A percentile compares a stretch with the other conserved stretches of the same genome.
Conservation (phyloP, 2,113 vertebrate species). For the Abramis brama region DNA sequence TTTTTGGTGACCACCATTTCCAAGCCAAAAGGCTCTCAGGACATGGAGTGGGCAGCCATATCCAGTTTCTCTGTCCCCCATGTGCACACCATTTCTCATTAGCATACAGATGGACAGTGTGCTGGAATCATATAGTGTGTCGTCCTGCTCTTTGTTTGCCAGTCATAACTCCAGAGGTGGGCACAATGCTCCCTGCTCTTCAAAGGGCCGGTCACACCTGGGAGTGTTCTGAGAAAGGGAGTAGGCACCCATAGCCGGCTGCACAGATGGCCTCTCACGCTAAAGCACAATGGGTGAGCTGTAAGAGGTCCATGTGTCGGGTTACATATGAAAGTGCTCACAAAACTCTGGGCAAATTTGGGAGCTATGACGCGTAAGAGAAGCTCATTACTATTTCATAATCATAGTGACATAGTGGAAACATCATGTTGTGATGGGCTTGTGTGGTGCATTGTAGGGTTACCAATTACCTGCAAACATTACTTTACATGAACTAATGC, state of each 20-base stretch:
- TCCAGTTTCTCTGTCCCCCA: constrained; percentile 47
- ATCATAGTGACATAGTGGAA: constrained; percentile 30
- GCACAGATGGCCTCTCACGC: constrained; percentile 69
- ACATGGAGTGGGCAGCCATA: constrained; percentile 46
- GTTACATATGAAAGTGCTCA: constrained; percentile 74
- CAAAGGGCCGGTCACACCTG: constrained; percentile 71
- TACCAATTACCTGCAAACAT: background rate
- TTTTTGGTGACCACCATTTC: constrained; percentile 22
- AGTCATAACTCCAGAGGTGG: constrained; percentile 62
- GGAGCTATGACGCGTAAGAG: constrained; percentile 4
- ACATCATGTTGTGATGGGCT: constrained; percentile 4
- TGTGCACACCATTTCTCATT: constrained; percentile 55
- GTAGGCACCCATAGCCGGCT: constrained; percentile 53
- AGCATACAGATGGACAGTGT: constrained; percentile 74
- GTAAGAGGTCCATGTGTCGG: constrained; percentile 67
- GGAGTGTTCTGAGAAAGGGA: constrained; percentile 69
- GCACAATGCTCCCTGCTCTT: constrained; percentile 55
- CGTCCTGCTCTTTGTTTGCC: constrained; percentile 48
- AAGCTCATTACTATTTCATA: constrained; percentile 54
- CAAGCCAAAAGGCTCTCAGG: constrained; percentile 23
- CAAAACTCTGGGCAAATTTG: constrained; percentile 32
- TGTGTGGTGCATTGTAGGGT: background rate
- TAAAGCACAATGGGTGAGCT: constrained; percentile 56
- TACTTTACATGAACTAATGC: background rate
- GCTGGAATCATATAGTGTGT: constrained; percentile 62